These are phyloP conservation scores for Eulithis testata DNA, from an alignment of 2,888 invertebrate genomes.

Conservation along the genomic window DNA sequence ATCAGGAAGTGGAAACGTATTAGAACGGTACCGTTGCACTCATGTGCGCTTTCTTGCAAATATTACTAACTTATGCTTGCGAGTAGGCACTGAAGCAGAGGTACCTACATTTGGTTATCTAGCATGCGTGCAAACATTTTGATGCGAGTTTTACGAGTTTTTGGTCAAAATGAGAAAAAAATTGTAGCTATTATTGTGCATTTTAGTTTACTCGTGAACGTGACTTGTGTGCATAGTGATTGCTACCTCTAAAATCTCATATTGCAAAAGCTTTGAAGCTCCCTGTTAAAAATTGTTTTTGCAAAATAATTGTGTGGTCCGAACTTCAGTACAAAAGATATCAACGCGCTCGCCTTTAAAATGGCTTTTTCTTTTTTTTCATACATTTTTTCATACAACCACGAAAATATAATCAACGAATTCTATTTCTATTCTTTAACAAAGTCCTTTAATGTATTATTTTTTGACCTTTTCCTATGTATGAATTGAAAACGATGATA, in stretches of 20 bases:
- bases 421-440: too few relatives aligned
- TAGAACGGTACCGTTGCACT: slow-evolving; percentile 21
- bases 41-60: slow-evolving; percentile 16
- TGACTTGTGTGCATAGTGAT: too few relatives aligned
- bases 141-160: background rate
- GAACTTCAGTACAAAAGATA: background rate
- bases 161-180: background rate
- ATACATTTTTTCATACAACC: too few relatives aligned
- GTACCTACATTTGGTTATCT: background rate
- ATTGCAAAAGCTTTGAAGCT: too few relatives aligned
- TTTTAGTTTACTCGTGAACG: background rate
- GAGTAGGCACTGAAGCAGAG: background rate
- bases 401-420: background rate
- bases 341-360: slow-evolving; percentile 8
- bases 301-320: too few relatives aligned
- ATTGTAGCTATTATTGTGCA: background rate
- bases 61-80: slow-evolving; percentile 3
- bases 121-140: background rate
- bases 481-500: too few relatives aligned
- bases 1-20: slow-evolving; percentile 24
- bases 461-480: too few relatives aligned
- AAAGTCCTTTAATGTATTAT: too few relatives aligned
- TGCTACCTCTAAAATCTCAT: too few relatives aligned
- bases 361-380: too few relatives aligned
- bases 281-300: too few relatives aligned